phyloP scores from a whole-genome alignment of 2,888 invertebrate species.

The Rotaria sp. region DNA sequence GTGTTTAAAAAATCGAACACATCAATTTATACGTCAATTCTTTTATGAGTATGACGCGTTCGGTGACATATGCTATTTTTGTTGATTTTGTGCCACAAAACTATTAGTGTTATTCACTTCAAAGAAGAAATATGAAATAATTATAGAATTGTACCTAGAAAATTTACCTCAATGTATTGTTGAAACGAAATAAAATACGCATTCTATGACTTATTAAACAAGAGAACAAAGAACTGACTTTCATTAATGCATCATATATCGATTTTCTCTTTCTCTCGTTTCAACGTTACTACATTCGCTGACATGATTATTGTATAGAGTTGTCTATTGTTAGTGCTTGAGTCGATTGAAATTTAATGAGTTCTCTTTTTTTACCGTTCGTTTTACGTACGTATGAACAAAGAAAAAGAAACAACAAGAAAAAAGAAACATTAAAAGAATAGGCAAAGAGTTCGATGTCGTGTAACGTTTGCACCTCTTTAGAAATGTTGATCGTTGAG shows the following conservation, averaged over 20 bases:
- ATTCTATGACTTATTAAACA: neutral
- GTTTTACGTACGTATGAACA: neutral
- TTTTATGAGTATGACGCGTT: neutral
- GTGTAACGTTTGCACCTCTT: neutral
- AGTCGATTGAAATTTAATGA: neutral
- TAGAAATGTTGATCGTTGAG: neutral
- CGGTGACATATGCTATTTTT: neutral
- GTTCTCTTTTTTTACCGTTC: neutral
- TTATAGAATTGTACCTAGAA: no score
- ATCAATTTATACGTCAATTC: neutral
- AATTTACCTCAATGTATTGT: neutral
- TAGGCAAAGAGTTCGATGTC: neutral
- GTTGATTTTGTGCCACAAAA: neutral
- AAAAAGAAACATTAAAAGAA: neutral
- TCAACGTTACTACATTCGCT: neutral
- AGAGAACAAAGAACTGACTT: neutral
- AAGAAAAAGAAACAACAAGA: neutral
- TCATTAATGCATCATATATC: neutral
- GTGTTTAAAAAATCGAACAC: neutral
- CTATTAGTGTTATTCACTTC: neutral
- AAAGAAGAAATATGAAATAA: neutral
- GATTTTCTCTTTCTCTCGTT: neutral
- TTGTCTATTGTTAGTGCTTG: neutral
- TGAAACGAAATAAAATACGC: neutral
- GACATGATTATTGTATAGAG: neutral